A percentile compares a stretch with the other conserved stretches of the same genome.
Evolutionary conservation across 1,140 invertebrate genomes (phyloP).

Genomic region (Centruroides sculpturatus): DNA sequence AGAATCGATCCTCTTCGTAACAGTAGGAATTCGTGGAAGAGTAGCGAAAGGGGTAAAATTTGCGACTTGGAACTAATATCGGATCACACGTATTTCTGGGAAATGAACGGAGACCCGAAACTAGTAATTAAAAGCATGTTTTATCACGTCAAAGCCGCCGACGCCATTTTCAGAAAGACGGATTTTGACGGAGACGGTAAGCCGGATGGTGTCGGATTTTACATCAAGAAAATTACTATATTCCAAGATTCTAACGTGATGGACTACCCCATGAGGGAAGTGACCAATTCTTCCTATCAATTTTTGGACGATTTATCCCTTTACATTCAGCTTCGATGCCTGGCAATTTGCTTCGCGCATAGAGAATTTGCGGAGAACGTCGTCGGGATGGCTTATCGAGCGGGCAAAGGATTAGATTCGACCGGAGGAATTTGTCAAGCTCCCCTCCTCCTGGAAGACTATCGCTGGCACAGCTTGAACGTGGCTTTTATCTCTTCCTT

Average conservation of each 20-base stretch:
- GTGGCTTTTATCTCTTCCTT: background rate
- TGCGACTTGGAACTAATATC: background rate
- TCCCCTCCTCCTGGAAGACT: background rate
- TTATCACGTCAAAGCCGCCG: background rate
- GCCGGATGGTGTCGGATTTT: slow-evolving; percentile 1
- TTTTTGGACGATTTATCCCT: slow-evolving; percentile 1
- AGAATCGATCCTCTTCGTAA: background rate
- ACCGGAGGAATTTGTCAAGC: slow-evolving; percentile 1
- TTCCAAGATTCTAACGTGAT: background rate
- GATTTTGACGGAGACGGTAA: slow-evolving; percentile 3
- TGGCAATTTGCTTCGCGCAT: background rate
- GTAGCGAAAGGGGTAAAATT: background rate
- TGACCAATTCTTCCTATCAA: background rate
- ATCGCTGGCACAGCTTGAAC: background rate
- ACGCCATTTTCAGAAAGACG: background rate
- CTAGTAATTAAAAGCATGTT: background rate
- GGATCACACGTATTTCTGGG: background rate
- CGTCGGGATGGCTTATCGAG: slow-evolving; percentile 3
- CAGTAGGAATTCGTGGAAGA: background rate
- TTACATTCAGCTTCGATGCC: slow-evolving; percentile 1
- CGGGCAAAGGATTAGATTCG: background rate
- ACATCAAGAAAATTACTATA: background rate
- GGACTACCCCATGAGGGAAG: background rate
- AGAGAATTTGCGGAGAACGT: background rate
- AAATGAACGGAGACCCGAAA: background rate